phyloP scores from a whole-genome alignment of 2,888 invertebrate genomes.

The Meiosimyza platycephala region DNA sequence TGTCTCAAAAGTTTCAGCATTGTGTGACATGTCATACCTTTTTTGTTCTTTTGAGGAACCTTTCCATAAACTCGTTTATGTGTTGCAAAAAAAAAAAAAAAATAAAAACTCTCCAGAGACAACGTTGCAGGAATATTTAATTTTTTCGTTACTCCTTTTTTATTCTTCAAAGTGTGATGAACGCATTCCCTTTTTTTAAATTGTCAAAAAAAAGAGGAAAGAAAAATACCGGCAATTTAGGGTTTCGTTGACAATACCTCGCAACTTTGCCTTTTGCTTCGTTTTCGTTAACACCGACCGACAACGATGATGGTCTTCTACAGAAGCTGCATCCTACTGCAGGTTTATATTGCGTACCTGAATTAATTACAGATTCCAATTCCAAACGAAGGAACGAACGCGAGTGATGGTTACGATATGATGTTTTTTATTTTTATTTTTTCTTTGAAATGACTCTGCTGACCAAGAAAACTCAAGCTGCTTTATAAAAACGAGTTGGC shows the following conservation, averaged over 20 bases:
- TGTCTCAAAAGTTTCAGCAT: constrained; percentile 38
- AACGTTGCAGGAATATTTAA: constrained; percentile 3
- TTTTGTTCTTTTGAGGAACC: not conserved
- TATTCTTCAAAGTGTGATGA: constrained; percentile 7
- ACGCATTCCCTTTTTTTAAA: not conserved
- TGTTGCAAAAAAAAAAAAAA: not conserved
- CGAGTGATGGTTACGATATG: too few relatives aligned
- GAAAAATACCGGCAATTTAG: not conserved
- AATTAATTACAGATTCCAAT: not conserved
- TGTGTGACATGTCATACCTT: constrained; percentile 47
- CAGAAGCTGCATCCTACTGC: constrained; percentile 11
- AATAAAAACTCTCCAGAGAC: not conserved
- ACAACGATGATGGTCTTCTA: not conserved
- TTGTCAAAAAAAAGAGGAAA: not conserved
- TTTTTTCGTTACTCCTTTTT: not conserved
- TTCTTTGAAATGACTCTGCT: too few relatives aligned
- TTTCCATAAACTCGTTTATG: not conserved
- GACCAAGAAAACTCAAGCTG: too few relatives aligned
- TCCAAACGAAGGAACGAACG: too few relatives aligned
- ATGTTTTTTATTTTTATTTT: too few relatives aligned
- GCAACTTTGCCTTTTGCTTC: not conserved
- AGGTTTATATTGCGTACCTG: constrained; percentile 14
- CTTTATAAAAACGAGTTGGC: too few relatives aligned
- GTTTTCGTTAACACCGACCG: not conserved
- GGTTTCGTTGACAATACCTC: constrained; percentile 23